phyloP scores from a whole-genome alignment of 2,888 invertebrate genomes.

The Cheilosia soror region DNA sequence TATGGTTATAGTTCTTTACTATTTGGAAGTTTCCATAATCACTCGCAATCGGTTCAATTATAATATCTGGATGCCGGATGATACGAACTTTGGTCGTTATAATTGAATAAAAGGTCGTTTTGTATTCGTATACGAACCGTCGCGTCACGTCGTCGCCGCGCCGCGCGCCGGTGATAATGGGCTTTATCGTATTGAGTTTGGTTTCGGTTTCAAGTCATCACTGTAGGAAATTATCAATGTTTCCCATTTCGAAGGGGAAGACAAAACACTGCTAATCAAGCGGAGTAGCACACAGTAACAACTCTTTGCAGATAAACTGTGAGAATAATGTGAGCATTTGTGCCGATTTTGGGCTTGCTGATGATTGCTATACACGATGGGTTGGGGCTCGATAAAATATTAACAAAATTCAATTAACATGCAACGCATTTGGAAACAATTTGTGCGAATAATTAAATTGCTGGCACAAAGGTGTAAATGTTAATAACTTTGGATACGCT shows the following conservation, averaged over 20 bases:
- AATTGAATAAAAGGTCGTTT: conserved; percentile 53
- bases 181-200: background rate
- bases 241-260: background rate
- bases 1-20: conserved; percentile 1
- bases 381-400: conserved; percentile 9
- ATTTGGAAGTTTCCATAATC: conserved; percentile 33
- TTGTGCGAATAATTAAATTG: conserved; percentile 21
- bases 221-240: conserved; percentile 1
- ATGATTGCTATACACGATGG: background rate
- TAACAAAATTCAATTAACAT: conserved; percentile 27
- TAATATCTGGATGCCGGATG: background rate
- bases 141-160: background rate
- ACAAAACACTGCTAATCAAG: background rate
- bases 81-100: conserved; percentile 18
- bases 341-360: background rate
- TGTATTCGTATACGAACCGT: background rate
- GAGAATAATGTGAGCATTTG: background rate
- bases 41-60: conserved; percentile 24
- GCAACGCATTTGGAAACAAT: conserved; percentile 29
- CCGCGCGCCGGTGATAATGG: background rate
- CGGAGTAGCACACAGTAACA: background rate
- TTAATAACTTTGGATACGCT: background rate
- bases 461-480: background rate
- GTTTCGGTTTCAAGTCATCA: too few relatives aligned
- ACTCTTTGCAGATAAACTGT: background rate